Evolutionary conservation across 2,888 invertebrate genomes (phyloP), one percentile per base, ranked within the genome.

Genomic region (Agriopis marginaria): DNA sequence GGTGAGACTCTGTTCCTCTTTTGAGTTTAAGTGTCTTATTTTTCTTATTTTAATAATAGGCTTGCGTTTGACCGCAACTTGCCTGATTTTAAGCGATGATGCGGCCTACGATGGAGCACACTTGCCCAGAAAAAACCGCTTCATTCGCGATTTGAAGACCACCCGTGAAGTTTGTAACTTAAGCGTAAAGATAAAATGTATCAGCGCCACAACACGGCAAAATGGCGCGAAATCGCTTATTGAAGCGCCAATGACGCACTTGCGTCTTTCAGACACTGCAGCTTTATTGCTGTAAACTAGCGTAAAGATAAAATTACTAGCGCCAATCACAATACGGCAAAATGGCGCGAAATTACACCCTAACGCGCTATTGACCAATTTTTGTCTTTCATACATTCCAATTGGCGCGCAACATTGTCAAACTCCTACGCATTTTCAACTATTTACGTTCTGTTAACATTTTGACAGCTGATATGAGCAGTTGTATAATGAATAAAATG

Each of bases 401-500:
- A 58, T 59, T 42, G 59, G 45, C 44, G 50, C 17, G 39, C 23
- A 7, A 64, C 56, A 9, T n/a, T 45, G 4, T 11, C 17, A 42
- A 11, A 50, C 44, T 63, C 8, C 66, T 49, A 50, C 45, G 11
- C 50, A 42, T 49, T 55, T 42, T n/a, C 8, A 45, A 39, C 7
- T 53, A 10, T 64, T 50, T 65, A 63, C 62, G 45, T 59, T n/a
- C 51, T 54, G 63, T 60, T 49, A 62, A 47, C 56, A 17, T 23
- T 63, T 53, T 65, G 55, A 70, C 50, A 55, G 68, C 23, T 65
- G 53, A 59, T 68, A 68, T 65, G 70, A 61, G 32, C 51, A 58
- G 65, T 68, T 63, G 64, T 70, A 23, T 53, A 50, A 59, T 51
- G 55, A 65, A 65, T 61, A 62, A 65, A 23, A 66, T 23, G 62